Evolutionary conservation across 2,113 vertebrate genomes (phyloP).

Genomic region (Sturnira hondurensis): DNA sequence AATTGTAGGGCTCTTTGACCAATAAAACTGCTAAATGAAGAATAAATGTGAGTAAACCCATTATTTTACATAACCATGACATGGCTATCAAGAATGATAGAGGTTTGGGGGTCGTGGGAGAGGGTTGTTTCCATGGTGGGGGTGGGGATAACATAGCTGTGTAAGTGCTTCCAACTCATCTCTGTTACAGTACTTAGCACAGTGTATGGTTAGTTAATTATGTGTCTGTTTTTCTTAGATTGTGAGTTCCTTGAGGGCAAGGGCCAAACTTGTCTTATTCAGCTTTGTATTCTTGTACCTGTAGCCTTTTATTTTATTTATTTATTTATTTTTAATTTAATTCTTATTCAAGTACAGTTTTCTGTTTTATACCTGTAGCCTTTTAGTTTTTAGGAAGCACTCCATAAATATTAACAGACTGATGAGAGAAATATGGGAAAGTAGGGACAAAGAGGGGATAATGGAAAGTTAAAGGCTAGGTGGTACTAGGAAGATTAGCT

Average conservation of each 20-base stretch:
- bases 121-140: background rate
- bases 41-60: background rate
- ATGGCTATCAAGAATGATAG: background rate
- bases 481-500: background rate
- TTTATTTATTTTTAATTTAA: no score
- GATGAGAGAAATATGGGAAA: background rate
- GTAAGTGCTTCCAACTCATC: background rate
- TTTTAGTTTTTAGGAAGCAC: background rate
- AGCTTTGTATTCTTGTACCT: background rate
- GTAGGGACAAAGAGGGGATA: background rate
- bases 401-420: conserved; percentile 6
- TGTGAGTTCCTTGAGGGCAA: background rate
- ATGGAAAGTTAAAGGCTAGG: background rate
- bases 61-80: background rate
- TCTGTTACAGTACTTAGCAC: background rate
- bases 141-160: background rate
- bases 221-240: background rate
- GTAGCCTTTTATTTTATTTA: background rate
- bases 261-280: background rate
- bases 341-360: no score
- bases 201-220: background rate
- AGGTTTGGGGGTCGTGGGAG: background rate
- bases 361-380: background rate
- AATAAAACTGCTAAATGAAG: background rate
- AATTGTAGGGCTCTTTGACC: background rate